Conservation (phyloP, 1,140 invertebrate genomes). For the Drosophila leontia region DNA sequence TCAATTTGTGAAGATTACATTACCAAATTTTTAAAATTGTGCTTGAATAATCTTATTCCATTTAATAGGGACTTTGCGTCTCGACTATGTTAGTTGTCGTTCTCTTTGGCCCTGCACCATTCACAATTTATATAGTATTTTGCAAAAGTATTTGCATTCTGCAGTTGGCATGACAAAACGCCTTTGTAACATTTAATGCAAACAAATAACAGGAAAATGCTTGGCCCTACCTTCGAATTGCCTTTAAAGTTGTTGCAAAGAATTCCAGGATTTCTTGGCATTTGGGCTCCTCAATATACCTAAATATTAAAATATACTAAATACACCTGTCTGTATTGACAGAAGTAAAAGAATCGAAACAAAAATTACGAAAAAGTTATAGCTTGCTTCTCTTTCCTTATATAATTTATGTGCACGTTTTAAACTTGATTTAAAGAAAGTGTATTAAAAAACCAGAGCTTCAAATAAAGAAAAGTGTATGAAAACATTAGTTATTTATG, state of each 20-base stretch:
- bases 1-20: not conserved
- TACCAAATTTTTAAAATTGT: not conserved
- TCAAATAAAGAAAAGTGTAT: slow-evolving; percentile 57
- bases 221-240: not conserved
- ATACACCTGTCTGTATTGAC: slow-evolving; percentile 36
- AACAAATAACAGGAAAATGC: slow-evolving; percentile 34
- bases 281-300: not conserved
- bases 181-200: slow-evolving; percentile 45
- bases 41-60: not conserved
- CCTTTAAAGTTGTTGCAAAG: not conserved
- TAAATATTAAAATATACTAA: slow-evolving; percentile 12
- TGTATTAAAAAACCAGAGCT: slow-evolving; percentile 50
- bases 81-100: not conserved
- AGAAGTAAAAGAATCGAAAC: slow-evolving; percentile 28
- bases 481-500: slow-evolving; percentile 77
- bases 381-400: not conserved
- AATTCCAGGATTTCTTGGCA: slow-evolving; percentile 9
- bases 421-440: slow-evolving; percentile 15
- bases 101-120: not conserved
- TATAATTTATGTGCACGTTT: slow-evolving; percentile 31
- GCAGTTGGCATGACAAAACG: slow-evolving; percentile 52
- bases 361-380: slow-evolving; percentile 2
- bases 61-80: not conserved
- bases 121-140: slow-evolving; percentile 25
- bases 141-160: slow-evolving; percentile 44